Base-by-base conservation (phyloP, 1,140 invertebrate species). In the Drosophila parabipectinata region DNA sequence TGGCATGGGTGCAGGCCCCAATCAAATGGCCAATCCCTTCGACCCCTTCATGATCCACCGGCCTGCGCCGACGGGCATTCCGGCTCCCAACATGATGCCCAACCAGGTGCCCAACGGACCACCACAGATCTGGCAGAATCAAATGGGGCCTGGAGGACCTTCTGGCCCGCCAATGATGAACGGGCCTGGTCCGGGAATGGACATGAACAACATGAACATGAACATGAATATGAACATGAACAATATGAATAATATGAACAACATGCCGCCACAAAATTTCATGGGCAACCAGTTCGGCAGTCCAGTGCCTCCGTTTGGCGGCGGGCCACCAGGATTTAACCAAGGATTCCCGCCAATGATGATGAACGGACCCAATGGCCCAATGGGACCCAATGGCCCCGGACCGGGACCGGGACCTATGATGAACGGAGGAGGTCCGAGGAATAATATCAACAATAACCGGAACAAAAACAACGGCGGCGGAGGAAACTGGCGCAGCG, bases 271-370 rank as follows among this genome's bases (percentile, higher is more conserved):
- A 1, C 72, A 56, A 9, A 76, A 59, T 39, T 87, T 82, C 45
- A 85, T 87, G 78, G 81, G 81, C 32, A 79, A 79, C 18, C 81
- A 74, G 32, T 85, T 85, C 34, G 82, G 82, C 21, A 87, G 77
- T 37, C 78, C 83, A 26, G 75, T 61, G 30, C 61, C 71, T 4
- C 84, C 85, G 3, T 88, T 84, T 45, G 83, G 58, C 12, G 55
- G 9, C 0, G 66, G 66, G 0, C 64, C 71, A 0, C 82, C 39
- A 1, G 59, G 45, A 3, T 91, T 91, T 12, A 90, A 88, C 14
- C 81, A 60, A 15, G 77, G 55, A 21, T 90, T 60, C 45, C 90
- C 81, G 14, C 84, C 90, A 4, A 92, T 91, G 77, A 92, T 92
- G 78, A 75, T 91, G 78, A 75, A 85, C 5, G 82, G 84, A 14